Base-by-base conservation (phyloP, 2,113 vertebrate genomes). In the Leucoraja erinaceus region DNA sequence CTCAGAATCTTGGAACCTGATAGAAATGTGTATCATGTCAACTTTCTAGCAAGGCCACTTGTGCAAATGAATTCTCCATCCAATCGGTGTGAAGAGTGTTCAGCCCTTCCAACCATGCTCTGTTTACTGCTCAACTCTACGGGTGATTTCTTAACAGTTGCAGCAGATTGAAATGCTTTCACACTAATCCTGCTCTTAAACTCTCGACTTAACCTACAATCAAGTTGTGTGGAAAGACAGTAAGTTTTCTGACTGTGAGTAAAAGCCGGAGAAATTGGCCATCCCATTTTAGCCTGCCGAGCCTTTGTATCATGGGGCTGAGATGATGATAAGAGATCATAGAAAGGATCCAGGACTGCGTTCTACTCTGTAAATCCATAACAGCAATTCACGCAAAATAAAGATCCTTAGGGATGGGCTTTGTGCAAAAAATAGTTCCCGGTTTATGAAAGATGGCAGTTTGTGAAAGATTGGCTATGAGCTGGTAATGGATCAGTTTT, bases 91-190 rank as follows among this genome's bases (percentile, higher is more conserved):
- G n/a, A 66, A 8, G 59, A 90, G 3, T 31, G 25, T 74, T 25
- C 90, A 91, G 68, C 16, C 33, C 90, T 54, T 66, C 28, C 28
- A 25, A 54, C 81, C 56, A 66, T 31, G 28, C 83, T 31, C 59
- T 63, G 63, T 16, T 28, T 66, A 18, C 38, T 47, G 31, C 14
- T 88, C 56, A 88, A n/a, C 83, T 88, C 83, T 88, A 66, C 83
- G 83, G 83, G 59, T 88, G 28, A 88, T 88, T 88, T 88, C 59
- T 31, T 88, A 31, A 31, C 83, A 63, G 59, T 63, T 88, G 59
- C 59, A 31, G 83, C 63, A 66, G 56, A 66, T n/a, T n/a, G 31
- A 88, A 33, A 66, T 63, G 5, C 4, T 88, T 83, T 66, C n/a
- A 88, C 83, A 33, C 20, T 47, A 83, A 83, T 56, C 79, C 79